Evolutionary conservation across 2,113 vertebrate species (phyloP).

Genomic region (Hydrolagus affinis): DNA sequence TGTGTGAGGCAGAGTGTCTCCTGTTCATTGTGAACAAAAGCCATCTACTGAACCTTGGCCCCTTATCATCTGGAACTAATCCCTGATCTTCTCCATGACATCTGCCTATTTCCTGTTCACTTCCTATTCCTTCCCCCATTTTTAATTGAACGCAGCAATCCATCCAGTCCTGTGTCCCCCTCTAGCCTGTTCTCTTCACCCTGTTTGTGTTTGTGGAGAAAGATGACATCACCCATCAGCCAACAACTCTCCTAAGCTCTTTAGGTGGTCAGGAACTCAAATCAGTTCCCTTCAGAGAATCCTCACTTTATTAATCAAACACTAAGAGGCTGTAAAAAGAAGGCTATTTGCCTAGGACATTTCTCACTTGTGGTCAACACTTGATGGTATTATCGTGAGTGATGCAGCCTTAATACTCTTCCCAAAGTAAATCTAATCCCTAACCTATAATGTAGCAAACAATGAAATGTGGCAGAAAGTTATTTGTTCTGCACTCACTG

Average conservation of each 20-base stretch:
- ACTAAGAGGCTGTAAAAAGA: not conserved
- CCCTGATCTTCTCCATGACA: not conserved
- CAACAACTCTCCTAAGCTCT: not conserved
- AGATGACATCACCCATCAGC: not conserved
- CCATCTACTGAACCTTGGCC: not conserved
- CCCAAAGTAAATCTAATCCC: slow-evolving; percentile 18
- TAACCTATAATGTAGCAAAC: slow-evolving; percentile 13
- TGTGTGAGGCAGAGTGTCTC: not conserved
- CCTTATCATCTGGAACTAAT: not conserved
- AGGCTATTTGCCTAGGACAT: not conserved
- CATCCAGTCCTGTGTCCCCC: not conserved
- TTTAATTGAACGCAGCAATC: not conserved
- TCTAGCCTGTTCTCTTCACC: not conserved
- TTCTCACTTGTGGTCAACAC: not conserved
- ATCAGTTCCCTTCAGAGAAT: not conserved
- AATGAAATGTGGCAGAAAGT: slow-evolving; percentile 21
- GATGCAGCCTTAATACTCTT: not conserved
- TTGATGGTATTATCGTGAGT: not conserved
- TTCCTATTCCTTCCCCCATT: not conserved
- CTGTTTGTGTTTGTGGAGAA: not conserved
- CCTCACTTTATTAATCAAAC: not conserved
- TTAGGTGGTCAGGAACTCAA: not conserved
- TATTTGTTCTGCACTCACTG: not conserved
- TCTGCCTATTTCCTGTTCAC: not conserved
- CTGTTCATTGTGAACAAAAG: not conserved